A percentile compares a stretch with the other conserved stretches of the same genome.
phyloP scores from a whole-genome alignment of 2,888 invertebrate genomes.

The Pterostichus niger region DNA sequence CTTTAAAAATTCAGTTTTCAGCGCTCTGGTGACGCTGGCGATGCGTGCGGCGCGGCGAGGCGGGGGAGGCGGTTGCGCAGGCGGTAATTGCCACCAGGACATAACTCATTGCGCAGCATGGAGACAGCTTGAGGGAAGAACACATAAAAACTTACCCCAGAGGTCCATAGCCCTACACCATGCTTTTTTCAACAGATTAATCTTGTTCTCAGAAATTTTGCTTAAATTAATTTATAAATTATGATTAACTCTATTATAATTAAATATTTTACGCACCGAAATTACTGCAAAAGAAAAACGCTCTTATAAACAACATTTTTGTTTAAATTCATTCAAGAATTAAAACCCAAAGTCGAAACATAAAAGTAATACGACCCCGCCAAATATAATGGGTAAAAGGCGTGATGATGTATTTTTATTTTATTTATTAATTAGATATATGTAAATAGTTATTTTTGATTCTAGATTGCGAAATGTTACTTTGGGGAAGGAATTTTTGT shows the following conservation, averaged over 20 bases:
- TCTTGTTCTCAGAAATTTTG: slow-evolving; percentile 33
- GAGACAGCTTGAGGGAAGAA: slow-evolving; percentile 3
- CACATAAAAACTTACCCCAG: slow-evolving; percentile 9
- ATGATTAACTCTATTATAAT: slow-evolving; percentile 34
- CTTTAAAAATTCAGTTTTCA: slow-evolving; percentile 66
- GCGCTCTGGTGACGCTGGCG: slow-evolving; percentile 8
- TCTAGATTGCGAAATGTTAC: too few species aligned
- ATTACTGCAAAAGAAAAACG: not conserved
- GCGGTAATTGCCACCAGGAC: slow-evolving; percentile 45
- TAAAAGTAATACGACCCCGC: too few species aligned
- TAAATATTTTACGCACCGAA: slow-evolving; percentile 1
- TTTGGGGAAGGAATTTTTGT: too few species aligned
- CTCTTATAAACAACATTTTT: too few species aligned
- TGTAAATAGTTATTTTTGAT: too few species aligned
- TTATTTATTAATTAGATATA: too few species aligned
- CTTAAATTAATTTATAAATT: slow-evolving; percentile 39
- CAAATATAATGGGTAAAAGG: too few species aligned
- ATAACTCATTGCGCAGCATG: slow-evolving; percentile 46
- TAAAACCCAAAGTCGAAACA: too few species aligned
- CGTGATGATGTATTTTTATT: too few species aligned
- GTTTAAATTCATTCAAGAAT: too few species aligned
- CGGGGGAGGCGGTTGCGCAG: not conserved
- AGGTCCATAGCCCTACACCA: slow-evolving; percentile 5
- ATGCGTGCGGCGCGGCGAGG: not conserved
- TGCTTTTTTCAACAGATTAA: slow-evolving; percentile 23